phyloP scores from a whole-genome alignment of 2,797 vertebrate genomes.

The Columba guinea region DNA sequence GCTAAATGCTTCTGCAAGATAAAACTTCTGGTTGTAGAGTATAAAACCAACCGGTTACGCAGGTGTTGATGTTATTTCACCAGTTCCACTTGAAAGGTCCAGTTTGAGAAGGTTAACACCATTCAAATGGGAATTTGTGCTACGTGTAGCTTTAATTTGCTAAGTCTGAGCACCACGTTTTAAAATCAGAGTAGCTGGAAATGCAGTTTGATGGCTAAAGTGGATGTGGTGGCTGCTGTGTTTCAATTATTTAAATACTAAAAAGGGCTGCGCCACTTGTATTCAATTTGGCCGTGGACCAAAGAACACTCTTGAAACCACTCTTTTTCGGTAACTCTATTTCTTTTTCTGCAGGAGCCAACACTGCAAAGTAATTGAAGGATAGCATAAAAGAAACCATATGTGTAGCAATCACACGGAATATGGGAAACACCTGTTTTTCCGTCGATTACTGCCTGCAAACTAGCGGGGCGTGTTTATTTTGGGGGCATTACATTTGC shows the following conservation, averaged over 20 bases:
- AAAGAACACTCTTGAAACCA: conserved; percentile 18
- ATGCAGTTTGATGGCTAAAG: conserved; percentile 19
- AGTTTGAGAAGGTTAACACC: background rate
- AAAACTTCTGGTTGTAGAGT: background rate
- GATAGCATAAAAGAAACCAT: conserved; percentile 49
- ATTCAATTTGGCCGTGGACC: conserved; percentile 25
- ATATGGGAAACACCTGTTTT: conserved; percentile 78
- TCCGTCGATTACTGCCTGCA: conserved; percentile 66
- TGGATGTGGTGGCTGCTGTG: background rate
- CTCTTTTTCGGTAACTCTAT: background rate
- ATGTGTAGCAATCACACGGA: conserved; percentile 69
- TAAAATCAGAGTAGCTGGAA: background rate
- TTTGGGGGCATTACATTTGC: conserved; percentile 75
- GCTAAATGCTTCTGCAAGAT: background rate
- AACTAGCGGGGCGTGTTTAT: conserved; percentile 68
- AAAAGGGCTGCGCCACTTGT: conserved; percentile 15
- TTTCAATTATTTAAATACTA: conserved; percentile 51
- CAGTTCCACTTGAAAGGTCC: background rate
- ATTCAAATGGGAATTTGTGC: background rate
- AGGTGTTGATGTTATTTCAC: background rate
- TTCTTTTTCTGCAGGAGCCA: conserved; percentile 8
- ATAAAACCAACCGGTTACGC: background rate
- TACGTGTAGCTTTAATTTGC: background rate
- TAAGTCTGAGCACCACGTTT: background rate
- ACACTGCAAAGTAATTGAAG: conserved; percentile 25